phyloP scores from a whole-genome alignment of 92 coral and sea anemone species.

The Isaurus tuberculatus region DNA sequence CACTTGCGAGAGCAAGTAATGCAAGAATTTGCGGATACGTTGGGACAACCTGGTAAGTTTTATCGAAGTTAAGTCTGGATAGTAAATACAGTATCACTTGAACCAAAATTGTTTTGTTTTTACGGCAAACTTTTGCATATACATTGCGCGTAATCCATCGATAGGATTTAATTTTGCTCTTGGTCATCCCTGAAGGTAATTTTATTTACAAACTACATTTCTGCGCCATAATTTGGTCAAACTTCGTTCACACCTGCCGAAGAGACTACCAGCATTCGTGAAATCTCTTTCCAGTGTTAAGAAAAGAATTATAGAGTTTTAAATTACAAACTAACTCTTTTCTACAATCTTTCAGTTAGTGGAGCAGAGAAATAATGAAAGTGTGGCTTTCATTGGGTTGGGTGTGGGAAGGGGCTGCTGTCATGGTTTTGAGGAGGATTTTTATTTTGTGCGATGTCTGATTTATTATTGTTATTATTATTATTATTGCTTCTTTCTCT shows the following conservation, averaged over 20 bases:
- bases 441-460: not conserved
- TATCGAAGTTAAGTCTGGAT: conserved; percentile 2
- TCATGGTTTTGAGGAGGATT: not conserved
- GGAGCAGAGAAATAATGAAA: not conserved
- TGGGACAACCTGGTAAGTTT: conserved; percentile 1
- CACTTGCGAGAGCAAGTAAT: not conserved
- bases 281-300: not conserved
- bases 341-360: conserved; percentile 2
- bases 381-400: not conserved
- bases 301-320: conserved; percentile 7
- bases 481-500: not conserved
- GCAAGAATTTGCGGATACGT: not conserved
- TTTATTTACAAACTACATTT: not conserved
- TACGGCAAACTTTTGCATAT: too few relatives aligned
- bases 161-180: not conserved
- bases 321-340: conserved; percentile 10
- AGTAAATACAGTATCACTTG: not conserved
- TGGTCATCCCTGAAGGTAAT: not conserved
- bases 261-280: not conserved
- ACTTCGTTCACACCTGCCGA: not conserved
- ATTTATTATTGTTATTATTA: not conserved
- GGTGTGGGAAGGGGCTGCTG: not conserved
- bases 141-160: conserved; percentile 2
- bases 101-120: not conserved
- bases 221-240: conserved; percentile 5